Evolutionary conservation across 2,113 vertebrate species (phyloP).

Genomic region (Eidolon helvum): DNA sequence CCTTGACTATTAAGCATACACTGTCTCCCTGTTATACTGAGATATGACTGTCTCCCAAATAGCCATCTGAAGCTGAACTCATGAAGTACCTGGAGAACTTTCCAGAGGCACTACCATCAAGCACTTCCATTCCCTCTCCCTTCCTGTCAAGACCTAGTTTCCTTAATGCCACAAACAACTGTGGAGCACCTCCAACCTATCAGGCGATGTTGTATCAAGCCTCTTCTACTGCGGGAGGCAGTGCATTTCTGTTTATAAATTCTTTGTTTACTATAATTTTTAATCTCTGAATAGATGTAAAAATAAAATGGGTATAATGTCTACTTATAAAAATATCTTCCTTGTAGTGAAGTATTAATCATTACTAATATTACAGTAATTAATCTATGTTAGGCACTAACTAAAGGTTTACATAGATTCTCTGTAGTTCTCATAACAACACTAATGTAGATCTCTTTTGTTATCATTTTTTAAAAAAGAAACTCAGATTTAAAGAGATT

Average conservation of each 20-base stretch:
- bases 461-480: background rate
- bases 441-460: background rate
- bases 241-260: background rate
- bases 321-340: constrained; percentile 1
- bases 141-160: background rate
- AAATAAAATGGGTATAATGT: background rate
- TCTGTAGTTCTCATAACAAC: background rate
- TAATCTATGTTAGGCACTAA: background rate
- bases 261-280: background rate
- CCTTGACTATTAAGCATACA: background rate
- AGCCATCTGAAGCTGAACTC: background rate
- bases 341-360: background rate
- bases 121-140: background rate
- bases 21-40: background rate
- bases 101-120: background rate
- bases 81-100: background rate
- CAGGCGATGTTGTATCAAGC: background rate
- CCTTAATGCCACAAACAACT: background rate
- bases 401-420: background rate
- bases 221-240: background rate
- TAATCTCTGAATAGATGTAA: background rate
- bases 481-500: background rate
- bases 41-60: background rate
- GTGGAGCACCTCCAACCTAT: background rate
- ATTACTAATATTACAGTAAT: constrained; percentile 23